Percentiles rank a stretch among this genome's conserved stretches.
Conservation (phyloP, 2,113 vertebrate species). For the Scopus umbretta region DNA sequence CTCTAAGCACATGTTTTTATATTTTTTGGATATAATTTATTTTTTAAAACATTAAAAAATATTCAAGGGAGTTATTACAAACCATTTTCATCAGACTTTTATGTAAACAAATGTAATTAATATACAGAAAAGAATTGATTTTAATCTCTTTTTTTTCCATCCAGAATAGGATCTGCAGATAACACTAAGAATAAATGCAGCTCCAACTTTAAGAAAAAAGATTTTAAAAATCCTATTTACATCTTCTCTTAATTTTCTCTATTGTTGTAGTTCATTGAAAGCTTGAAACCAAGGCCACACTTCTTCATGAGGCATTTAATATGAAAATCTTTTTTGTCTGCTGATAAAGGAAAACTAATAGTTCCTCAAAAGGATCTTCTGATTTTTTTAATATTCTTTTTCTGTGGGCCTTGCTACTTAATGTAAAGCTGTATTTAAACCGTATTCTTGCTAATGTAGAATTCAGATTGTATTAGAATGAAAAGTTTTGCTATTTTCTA, state of each 20-base stretch:
- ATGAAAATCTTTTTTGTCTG: background rate
- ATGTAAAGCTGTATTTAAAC: background rate
- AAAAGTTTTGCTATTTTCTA: background rate
- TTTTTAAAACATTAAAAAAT: background rate
- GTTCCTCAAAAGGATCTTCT: background rate
- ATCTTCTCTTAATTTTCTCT: slow-evolving; percentile 8
- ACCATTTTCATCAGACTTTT: background rate
- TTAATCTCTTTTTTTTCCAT: background rate
- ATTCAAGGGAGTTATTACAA: background rate
- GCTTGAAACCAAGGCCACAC: background rate
- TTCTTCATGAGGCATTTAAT: slow-evolving; percentile 2
- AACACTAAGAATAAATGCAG: background rate
- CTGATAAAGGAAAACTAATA: background rate
- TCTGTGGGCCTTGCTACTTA: background rate
- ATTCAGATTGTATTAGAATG: background rate
- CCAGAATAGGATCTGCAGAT: background rate
- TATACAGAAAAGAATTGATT: background rate
- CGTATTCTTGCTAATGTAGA: background rate
- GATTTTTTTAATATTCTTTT: background rate
- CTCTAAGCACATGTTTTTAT: background rate
- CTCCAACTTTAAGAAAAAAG: background rate
- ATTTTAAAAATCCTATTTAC: background rate
- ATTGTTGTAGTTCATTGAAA: slow-evolving; percentile 26
- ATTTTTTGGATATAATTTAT: background rate
- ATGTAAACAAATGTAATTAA: background rate